A percentile compares a stretch with the other conserved stretches of the same genome.
Conservation (phyloP, 2,888 invertebrate species). For the Ctena decussata region DNA sequence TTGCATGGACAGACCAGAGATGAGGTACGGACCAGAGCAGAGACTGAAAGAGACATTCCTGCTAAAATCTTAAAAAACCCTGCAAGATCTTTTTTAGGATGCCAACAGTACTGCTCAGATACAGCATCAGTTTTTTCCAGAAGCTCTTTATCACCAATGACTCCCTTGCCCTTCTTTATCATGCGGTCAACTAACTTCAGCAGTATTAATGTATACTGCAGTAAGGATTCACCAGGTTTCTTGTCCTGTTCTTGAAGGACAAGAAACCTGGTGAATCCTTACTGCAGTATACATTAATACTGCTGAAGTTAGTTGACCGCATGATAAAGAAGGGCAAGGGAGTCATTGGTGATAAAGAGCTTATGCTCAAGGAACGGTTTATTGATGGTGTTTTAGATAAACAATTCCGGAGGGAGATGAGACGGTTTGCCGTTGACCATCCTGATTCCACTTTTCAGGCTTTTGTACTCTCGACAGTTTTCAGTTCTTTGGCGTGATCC, state of each 20-base stretch:
- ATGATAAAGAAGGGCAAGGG: slow-evolving; percentile 7
- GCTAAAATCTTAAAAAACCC: slow-evolving; percentile 28
- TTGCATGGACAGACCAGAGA: slow-evolving; percentile 26
- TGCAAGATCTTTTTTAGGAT: slow-evolving; percentile 18
- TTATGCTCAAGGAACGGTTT: slow-evolving; percentile 31
- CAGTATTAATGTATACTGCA: slow-evolving; percentile 27
- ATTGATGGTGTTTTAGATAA: slow-evolving; percentile 31
- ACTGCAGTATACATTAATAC: slow-evolving; percentile 28
- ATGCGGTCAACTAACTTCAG: slow-evolving; percentile 34
- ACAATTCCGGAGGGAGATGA: slow-evolving; percentile 26
- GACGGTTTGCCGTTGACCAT: slow-evolving; percentile 12
- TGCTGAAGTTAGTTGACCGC: slow-evolving; percentile 30
- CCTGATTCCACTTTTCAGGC: slow-evolving; percentile 19
- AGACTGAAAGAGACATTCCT: slow-evolving; percentile 13
- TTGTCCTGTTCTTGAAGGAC: slow-evolving; percentile 21
- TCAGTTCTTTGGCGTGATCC: too few species aligned
- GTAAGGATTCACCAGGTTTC: slow-evolving; percentile 26
- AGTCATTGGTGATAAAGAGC: slow-evolving; percentile 22
- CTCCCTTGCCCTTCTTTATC: background rate
- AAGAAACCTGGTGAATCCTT: slow-evolving; percentile 30
- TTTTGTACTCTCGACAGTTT: too few species aligned
- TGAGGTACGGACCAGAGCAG: slow-evolving; percentile 8
- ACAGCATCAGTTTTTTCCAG: slow-evolving; percentile 36
- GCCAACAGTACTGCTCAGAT: slow-evolving; percentile 29
- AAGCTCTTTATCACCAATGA: slow-evolving; percentile 21